These are phyloP conservation scores for Oeneis ivallda DNA, from an alignment of 2,888 invertebrate species.

Conservation along the genomic window DNA sequence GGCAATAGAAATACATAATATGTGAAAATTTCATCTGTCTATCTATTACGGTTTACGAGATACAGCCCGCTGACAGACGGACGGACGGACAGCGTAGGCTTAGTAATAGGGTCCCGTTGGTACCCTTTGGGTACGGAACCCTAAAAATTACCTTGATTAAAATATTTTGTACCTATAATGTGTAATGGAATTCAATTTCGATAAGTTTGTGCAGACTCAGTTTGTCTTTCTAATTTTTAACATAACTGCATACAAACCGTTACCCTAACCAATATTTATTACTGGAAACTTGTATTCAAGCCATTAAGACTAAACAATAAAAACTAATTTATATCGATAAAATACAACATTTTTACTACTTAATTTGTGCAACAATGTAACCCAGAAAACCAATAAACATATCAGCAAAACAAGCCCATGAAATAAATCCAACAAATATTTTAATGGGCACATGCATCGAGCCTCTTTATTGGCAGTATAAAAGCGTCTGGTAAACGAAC, in stretches of 20 bases:
- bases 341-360: constrained; percentile 45
- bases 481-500: constrained; percentile 60
- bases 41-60: too few species aligned
- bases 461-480: constrained; percentile 75
- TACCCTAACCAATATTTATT: background rate
- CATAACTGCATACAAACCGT: too few species aligned
- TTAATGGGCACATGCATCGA: constrained; percentile 73
- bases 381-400: constrained; percentile 64
- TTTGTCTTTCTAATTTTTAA: too few species aligned
- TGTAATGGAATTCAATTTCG: too few species aligned
- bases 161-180: background rate
- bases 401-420: constrained; percentile 70
- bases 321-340: constrained; percentile 22
- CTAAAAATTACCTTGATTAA: background rate
- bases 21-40: too few species aligned
- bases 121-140: too few species aligned
- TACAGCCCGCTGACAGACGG: too few species aligned
- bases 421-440: constrained; percentile 79
- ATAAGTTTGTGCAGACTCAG: too few species aligned
- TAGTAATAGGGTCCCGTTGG: too few species aligned
- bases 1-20: too few species aligned
- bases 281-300: background rate
- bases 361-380: constrained; percentile 74
- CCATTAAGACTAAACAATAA: constrained; percentile 16
- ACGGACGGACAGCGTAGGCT: too few species aligned